A percentile compares a stretch with the other conserved stretches of the same genome.
Conservation (phyloP, 2,797 vertebrate species). For the Chromis chromis region DNA sequence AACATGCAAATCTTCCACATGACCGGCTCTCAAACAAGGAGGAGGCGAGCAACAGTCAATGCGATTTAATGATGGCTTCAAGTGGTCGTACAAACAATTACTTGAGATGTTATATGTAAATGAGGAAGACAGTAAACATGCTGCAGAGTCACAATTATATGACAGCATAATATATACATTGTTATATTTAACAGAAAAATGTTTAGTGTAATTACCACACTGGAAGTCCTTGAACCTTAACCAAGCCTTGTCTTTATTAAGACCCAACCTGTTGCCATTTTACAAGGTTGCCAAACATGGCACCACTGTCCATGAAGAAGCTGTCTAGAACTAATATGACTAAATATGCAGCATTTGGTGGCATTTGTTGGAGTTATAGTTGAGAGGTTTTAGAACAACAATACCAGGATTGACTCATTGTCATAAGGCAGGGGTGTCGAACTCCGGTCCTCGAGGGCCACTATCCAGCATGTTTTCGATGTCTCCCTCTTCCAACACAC, state of each 20-base stretch:
- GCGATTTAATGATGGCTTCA: not conserved
- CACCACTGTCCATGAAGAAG: not conserved
- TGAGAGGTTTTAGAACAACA: no score
- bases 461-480: no score
- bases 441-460: no score
- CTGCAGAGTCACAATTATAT: conserved; percentile 5
- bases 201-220: not conserved
- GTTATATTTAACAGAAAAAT: not conserved
- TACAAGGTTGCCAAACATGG: not conserved
- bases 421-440: no score
- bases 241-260: not conserved
- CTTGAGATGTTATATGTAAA: not conserved
- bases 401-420: no score
- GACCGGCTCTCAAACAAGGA: conserved; percentile 22
- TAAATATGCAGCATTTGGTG: no score
- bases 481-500: no score
- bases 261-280: not conserved
- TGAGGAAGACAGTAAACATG: not conserved
- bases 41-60: not conserved
- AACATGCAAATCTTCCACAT: conserved; percentile 16
- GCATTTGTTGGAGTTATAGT: no score
- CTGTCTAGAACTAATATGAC: not conserved
- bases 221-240: not conserved
- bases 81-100: not conserved
- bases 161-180: not conserved